phyloP scores from a whole-genome alignment of 2,888 invertebrate genomes.

The Drosophila robusta region DNA sequence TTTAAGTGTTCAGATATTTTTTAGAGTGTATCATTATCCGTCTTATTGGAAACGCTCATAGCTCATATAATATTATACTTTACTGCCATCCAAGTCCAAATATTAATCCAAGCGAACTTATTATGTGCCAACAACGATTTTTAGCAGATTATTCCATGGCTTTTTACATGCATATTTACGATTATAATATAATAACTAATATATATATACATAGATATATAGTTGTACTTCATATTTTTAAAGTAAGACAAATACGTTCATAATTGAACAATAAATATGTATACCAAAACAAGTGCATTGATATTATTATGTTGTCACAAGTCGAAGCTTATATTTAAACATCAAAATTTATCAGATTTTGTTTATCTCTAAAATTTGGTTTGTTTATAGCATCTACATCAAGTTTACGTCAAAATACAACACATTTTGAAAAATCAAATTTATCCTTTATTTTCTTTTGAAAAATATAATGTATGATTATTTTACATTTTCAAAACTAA shows the following conservation, averaged over 20 bases:
- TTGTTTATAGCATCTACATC: too few relatives aligned
- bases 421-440: too few relatives aligned
- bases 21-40: slow-evolving; percentile 43
- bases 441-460: too few relatives aligned
- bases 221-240: slow-evolving; percentile 32
- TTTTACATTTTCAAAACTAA: too few relatives aligned
- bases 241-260: slow-evolving; percentile 48
- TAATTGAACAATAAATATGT: slow-evolving; percentile 68
- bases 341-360: too few relatives aligned
- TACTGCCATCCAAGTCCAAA: slow-evolving; percentile 62
- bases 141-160: slow-evolving; percentile 36
- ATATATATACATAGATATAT: slow-evolving; percentile 8
- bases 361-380: too few relatives aligned
- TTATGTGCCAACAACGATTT: slow-evolving; percentile 46
- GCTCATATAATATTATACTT: slow-evolving; percentile 33
- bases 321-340: too few relatives aligned
- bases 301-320: background rate
- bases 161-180: slow-evolving; percentile 54
- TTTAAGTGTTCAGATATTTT: slow-evolving; percentile 54
- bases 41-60: slow-evolving; percentile 46
- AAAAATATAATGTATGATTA: too few relatives aligned
- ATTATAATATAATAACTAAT: slow-evolving; percentile 7
- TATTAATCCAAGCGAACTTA: slow-evolving; percentile 48
- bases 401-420: too few relatives aligned
- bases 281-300: slow-evolving; percentile 15